A percentile compares a stretch with the other conserved stretches of the same genome.
Conservation (phyloP, 2,797 vertebrate genomes). For the Tangara arthus region DNA sequence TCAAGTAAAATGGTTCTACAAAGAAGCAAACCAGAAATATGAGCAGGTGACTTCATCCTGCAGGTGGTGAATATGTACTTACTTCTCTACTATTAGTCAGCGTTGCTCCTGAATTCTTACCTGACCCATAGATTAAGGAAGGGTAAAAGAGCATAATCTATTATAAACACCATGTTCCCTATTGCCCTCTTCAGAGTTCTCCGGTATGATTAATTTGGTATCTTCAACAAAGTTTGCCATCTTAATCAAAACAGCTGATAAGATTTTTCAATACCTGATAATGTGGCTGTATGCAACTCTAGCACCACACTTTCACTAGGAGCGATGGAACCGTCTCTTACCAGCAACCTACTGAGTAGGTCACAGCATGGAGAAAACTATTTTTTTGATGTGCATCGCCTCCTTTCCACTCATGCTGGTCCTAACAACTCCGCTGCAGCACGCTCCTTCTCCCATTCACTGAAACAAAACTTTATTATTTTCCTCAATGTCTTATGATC, state of each 20-base stretch:
- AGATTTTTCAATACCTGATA: not conserved
- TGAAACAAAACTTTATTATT: not conserved
- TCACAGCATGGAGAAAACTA: not conserved
- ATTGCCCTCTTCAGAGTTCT: not conserved
- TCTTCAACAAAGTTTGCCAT: not conserved
- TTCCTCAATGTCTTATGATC: not conserved
- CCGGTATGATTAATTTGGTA: not conserved
- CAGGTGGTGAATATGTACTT: not conserved
- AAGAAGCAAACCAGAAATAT: not conserved
- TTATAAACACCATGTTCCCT: not conserved
- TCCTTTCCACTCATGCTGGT: not conserved
- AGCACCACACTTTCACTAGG: not conserved
- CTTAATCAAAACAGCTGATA: not conserved
- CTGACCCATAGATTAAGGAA: not conserved
- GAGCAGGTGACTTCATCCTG: not conserved
- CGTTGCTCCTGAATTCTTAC: not conserved
- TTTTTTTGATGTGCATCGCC: not conserved
- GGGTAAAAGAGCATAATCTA: not conserved
- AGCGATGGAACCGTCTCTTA: not conserved
- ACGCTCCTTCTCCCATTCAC: not conserved
- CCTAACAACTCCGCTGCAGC: not conserved
- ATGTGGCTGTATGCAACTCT: not conserved
- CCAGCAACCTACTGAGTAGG: not conserved
- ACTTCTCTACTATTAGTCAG: not conserved
- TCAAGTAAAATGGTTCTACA: not conserved